Evolutionary conservation across 2,113 vertebrate genomes (phyloP).

Genomic region (Desmodus rotundus): DNA sequence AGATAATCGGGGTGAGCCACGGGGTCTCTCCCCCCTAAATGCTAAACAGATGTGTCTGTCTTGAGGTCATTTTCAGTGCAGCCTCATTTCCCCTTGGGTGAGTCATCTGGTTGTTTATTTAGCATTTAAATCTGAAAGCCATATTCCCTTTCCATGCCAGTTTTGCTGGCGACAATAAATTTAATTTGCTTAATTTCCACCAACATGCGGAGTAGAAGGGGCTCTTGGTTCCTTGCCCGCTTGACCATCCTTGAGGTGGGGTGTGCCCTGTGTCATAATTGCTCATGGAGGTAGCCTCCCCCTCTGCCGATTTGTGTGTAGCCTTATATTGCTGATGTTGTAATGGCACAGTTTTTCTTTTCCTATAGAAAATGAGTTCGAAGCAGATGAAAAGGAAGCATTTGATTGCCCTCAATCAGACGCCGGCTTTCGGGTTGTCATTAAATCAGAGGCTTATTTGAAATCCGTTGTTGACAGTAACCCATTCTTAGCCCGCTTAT

Average conservation of each 20-base stretch:
- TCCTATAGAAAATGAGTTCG: constrained; percentile 34
- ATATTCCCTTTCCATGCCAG: neutral
- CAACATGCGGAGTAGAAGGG: neutral
- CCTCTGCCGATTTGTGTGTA: neutral
- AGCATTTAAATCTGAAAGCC: constrained; percentile 6
- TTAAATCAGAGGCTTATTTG: constrained; percentile 66
- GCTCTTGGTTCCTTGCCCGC: neutral
- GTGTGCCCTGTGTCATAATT: neutral
- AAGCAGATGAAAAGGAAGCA: constrained; percentile 54
- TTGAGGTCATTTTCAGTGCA: neutral
- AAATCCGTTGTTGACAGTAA: constrained; percentile 63
- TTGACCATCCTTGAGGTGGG: neutral
- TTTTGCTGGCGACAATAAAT: neutral
- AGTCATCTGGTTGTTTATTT: neutral
- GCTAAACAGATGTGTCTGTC: neutral
- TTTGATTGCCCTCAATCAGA: constrained; percentile 70
- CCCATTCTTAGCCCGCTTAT: constrained; percentile 30
- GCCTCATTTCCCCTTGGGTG: neutral
- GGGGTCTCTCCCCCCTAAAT: neutral
- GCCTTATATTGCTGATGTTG: neutral
- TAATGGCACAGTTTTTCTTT: constrained; percentile 31
- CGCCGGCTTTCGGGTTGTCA: constrained; percentile 50
- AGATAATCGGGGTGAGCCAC: neutral
- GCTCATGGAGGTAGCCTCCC: neutral
- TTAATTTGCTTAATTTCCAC: neutral